A percentile compares a stretch with the other conserved stretches of the same genome.
Conservation (phyloP, 2,888 invertebrate species). For the Cryptops parisi region DNA sequence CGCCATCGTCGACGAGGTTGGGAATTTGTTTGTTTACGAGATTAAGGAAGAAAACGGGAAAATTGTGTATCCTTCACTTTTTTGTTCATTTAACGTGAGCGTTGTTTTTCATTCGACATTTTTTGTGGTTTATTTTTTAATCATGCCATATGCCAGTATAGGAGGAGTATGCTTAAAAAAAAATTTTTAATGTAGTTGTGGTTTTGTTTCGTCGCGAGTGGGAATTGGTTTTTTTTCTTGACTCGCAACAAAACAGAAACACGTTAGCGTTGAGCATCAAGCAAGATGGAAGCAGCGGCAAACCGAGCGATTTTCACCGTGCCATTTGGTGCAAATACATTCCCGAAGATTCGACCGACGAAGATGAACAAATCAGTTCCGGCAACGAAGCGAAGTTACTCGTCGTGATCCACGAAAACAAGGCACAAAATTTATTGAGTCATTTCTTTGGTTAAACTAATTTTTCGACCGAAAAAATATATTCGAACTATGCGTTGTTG, state of each 20-base stretch:
- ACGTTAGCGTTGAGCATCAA: no score
- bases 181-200: no score
- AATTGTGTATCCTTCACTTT: conserved; percentile 28
- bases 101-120: not conserved
- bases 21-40: conserved; percentile 55
- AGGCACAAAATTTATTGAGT: conserved; percentile 33
- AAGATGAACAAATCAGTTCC: conserved; percentile 20
- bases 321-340: conserved; percentile 92
- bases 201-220: no score
- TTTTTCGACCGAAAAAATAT: not conserved
- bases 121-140: no score
- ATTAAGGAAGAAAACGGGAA: conserved; percentile 26
- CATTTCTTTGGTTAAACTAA: no score
- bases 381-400: conserved; percentile 43
- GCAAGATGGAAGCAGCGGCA: no score
- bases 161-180: no score
- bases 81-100: no score
- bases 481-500: no score
- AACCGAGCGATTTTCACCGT: conserved; percentile 43
- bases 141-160: no score
- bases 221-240: no score
- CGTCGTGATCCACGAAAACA: conserved; percentile 61
- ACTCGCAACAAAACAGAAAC: no score
- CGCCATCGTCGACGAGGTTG: conserved; percentile 74
- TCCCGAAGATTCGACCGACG: conserved; percentile 39